These are phyloP conservation scores for Lutra lutra DNA, from an alignment of 2,797 vertebrate genomes.

Conservation along the genomic window DNA sequence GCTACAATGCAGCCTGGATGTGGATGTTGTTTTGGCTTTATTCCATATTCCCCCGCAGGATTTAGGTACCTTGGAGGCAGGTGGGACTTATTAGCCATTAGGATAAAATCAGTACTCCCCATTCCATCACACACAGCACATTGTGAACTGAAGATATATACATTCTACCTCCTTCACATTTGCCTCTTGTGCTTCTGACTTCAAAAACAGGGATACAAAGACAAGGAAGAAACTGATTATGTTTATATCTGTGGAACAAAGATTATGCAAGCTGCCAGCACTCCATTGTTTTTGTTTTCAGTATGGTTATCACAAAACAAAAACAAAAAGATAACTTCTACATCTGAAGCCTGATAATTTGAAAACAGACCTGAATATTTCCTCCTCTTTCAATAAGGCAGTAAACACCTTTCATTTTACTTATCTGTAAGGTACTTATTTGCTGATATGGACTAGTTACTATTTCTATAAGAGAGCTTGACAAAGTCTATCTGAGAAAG, in stretches of 20 bases:
- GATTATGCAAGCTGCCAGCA: constrained; percentile 60
- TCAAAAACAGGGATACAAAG: background rate
- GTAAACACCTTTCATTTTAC: constrained; percentile 12
- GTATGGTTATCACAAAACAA: constrained; percentile 58
- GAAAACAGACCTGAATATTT: constrained; percentile 69
- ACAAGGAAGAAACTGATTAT: constrained; percentile 48
- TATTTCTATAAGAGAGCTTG: constrained; percentile 16
- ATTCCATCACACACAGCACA: background rate
- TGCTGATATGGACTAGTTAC: constrained; percentile 52
- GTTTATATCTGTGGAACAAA: constrained; percentile 46
- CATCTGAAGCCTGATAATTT: constrained; percentile 49
- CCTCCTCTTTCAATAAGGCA: constrained; percentile 64
- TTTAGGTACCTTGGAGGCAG: background rate
- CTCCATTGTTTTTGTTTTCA: constrained; percentile 53
- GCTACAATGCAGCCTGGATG: background rate
- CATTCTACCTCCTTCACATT: background rate
- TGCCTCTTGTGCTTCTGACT: constrained; percentile 19
- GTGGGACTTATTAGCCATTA: background rate
- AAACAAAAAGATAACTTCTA: constrained; percentile 69
- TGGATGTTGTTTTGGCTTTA: constrained; percentile 29
- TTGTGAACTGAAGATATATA: background rate
- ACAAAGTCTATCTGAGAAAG: constrained; percentile 43
- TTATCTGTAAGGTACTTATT: constrained; percentile 62
- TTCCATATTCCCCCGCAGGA: background rate
- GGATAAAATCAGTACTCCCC: background rate